phyloP scores from a whole-genome alignment of 2,888 invertebrate species.

The Mythimna lalbum region DNA sequence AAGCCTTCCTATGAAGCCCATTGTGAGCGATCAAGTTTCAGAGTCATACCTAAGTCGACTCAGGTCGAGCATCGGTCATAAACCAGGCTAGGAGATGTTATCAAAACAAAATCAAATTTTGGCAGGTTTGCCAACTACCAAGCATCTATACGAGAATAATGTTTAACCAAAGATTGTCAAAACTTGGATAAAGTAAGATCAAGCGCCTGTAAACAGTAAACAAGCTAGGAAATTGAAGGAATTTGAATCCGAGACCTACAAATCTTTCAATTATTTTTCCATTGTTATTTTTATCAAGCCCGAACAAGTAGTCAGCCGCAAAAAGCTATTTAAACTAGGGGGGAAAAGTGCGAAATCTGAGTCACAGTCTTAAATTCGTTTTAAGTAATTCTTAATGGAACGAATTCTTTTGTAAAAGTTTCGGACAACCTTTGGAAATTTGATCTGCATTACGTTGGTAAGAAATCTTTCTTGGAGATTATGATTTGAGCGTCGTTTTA shows the following conservation, averaged over 20 bases:
- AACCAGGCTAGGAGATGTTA: background rate
- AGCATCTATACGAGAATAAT: background rate
- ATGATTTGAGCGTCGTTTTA: slow-evolving; percentile 1
- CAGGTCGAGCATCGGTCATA: no score
- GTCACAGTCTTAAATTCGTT: slow-evolving; percentile 42
- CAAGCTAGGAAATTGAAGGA: slow-evolving; percentile 16
- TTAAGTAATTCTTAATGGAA: slow-evolving; percentile 53
- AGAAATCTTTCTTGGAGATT: slow-evolving; percentile 13
- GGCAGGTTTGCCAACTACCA: background rate
- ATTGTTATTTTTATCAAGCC: slow-evolving; percentile 41
- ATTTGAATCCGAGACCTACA: slow-evolving; percentile 14
- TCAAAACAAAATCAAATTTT: background rate
- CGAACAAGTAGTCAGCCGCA: slow-evolving; percentile 14
- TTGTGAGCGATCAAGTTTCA: no score
- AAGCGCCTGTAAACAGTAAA: background rate
- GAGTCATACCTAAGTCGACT: no score
- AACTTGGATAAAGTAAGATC: slow-evolving; percentile 3
- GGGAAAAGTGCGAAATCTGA: slow-evolving; percentile 42
- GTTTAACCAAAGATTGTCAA: background rate
- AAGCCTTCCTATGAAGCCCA: no score
- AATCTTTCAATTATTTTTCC: slow-evolving; percentile 41
- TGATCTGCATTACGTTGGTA: slow-evolving; percentile 35
- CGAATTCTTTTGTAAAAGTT: slow-evolving; percentile 49
- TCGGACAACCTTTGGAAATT: slow-evolving; percentile 25
- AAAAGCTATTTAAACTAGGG: slow-evolving; percentile 40